Evolutionary conservation across 2,797 vertebrate species (phyloP), one percentile per base, ranked within the genome.

Genomic region (Falco cherrug): DNA sequence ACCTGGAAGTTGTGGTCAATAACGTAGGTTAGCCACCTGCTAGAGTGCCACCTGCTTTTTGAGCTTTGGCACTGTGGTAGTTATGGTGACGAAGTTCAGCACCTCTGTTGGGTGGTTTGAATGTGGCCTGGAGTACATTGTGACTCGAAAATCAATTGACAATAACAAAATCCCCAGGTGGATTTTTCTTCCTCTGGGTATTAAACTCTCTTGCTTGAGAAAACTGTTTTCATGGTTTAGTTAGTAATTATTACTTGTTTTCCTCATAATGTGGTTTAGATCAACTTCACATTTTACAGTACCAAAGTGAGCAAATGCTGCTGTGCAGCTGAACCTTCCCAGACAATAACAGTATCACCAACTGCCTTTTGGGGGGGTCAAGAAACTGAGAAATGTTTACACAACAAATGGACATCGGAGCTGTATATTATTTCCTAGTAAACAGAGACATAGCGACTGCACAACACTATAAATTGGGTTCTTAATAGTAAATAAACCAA

Each of bases 401-500:
- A 56, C 71, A 85, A 25, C 53, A 65, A 81, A 75, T 85, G 71
- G 82, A 60, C 80, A 45, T 81, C n/a, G 74, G 84, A 78, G 39
- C 26, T 88, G 15, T 89, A 12, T 87, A 39, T 91, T 65, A n/a
- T 89, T 92, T 95, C 69, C 37, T 74, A 41, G 64, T 82, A 96
- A 91, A 84, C 16, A 76, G 50, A 94, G 75, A 48, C 33, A 47
- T 51, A 93, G 22, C 69, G 86, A 68, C 51, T 48, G 87, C 28
- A 81, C 76, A 90, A 83, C 16, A 35, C 43, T 86, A 33, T 67
- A 91, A 90, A 79, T 48, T 96, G 11, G 20, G 93, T 97, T 97
- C 79, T 89, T 91, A 87, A 70, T 74, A 71, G 71, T 76, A 91
- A 96, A 78, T 73, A 90, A 92, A 48, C 12, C 78, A 64, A 13